These are phyloP conservation scores for Leptoclinus maculatus DNA, from an alignment of 2,797 vertebrate genomes.

Conservation along the genomic window DNA sequence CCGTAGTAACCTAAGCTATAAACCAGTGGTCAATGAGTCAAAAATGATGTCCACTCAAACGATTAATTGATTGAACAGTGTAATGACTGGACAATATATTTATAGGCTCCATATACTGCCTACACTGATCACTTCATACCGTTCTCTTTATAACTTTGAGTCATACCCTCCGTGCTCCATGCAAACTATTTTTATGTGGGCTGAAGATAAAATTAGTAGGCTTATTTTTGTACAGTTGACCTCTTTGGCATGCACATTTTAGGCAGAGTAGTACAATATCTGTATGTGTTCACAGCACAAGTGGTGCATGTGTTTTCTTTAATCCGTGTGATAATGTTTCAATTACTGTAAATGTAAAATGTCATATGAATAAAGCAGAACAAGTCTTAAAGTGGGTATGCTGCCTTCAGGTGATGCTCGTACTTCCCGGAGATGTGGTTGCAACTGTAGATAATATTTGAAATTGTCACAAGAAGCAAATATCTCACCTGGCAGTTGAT, in stretches of 20 bases:
- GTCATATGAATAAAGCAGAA: background rate
- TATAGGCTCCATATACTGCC: background rate
- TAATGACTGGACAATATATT: background rate
- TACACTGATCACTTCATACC: background rate
- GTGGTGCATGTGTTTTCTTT: background rate
- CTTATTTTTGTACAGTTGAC: background rate
- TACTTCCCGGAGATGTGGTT: rapidly evolving
- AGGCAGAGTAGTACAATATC: background rate
- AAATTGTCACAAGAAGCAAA: background rate
- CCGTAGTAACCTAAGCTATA: background rate
- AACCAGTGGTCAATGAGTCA: background rate
- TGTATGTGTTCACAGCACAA: background rate
- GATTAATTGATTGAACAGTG: background rate
- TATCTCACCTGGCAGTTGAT: no score
- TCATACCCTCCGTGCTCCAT: background rate
- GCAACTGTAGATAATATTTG: background rate
- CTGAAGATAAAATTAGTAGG: slow-evolving; percentile 18
- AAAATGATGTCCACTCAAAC: background rate
- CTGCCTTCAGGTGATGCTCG: background rate
- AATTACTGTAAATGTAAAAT: background rate
- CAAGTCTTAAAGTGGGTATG: background rate
- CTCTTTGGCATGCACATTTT: background rate
- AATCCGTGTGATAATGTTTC: background rate
- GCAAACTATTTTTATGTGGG: slow-evolving; percentile 22
- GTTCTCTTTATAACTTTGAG: background rate